A percentile compares a stretch with the other conserved stretches of the same genome.
These are phyloP conservation scores for Cheilosia vernalis DNA, from an alignment of 2,888 invertebrate genomes.

Conservation along the genomic window DNA sequence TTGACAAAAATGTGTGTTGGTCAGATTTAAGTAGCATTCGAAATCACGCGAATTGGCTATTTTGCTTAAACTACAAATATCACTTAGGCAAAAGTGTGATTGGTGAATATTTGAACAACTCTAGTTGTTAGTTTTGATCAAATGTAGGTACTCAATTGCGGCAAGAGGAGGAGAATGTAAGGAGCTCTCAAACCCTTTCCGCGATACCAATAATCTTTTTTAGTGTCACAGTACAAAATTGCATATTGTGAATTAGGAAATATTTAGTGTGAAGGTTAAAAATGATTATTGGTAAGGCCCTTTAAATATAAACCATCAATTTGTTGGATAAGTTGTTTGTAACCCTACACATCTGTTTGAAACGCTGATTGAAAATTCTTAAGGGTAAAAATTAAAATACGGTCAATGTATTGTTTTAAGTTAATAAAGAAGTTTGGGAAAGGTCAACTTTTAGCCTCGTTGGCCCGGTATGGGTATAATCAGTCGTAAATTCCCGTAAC, in stretches of 20 bases:
- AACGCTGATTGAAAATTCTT: conserved; percentile 10
- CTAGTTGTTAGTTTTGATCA: background rate
- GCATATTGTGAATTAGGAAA: too few relatives aligned
- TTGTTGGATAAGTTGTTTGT: conserved; percentile 6
- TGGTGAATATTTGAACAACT: conserved; percentile 16
- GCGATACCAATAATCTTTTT: too few relatives aligned
- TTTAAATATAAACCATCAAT: background rate
- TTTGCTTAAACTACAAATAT: conserved; percentile 42
- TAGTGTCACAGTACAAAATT: too few relatives aligned
- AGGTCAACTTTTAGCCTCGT: background rate
- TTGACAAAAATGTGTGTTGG: background rate
- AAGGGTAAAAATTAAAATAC: conserved; percentile 14
- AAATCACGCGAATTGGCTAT: conserved; percentile 64
- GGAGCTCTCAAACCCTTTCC: background rate
- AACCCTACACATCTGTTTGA: conserved; percentile 31
- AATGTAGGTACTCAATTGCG: background rate
- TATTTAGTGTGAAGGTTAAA: too few relatives aligned
- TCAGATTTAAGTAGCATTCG: conserved; percentile 31
- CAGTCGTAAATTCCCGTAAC: too few relatives aligned
- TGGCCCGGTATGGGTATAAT: too few relatives aligned
- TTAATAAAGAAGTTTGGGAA: background rate
- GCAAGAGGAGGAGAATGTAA: conserved; percentile 4
- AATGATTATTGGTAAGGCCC: too few relatives aligned
- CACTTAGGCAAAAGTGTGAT: conserved; percentile 17
- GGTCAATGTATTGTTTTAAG: background rate